phyloP scores from a whole-genome alignment of 1,140 invertebrate genomes.

The Penaeus vannamei region DNA sequence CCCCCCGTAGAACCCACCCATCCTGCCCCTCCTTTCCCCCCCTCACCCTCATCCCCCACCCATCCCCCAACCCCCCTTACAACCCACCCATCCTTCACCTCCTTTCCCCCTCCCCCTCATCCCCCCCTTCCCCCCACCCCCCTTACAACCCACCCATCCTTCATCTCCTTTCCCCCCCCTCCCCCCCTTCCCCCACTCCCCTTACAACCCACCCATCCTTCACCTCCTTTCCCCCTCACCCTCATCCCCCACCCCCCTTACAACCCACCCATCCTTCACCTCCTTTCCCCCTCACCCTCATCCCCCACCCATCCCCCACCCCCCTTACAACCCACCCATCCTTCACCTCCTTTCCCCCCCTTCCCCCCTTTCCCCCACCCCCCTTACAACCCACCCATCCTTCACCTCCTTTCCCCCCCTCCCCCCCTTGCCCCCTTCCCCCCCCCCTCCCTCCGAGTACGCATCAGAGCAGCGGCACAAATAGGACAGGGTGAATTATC shows the following conservation, averaged over 20 bases:
- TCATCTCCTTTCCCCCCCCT: background rate
- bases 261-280: background rate
- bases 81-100: background rate
- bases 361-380: background rate
- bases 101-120: background rate
- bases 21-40: background rate
- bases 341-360: background rate
- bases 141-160: background rate
- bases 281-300: background rate
- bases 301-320: background rate
- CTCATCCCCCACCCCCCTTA: background rate
- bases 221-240: background rate
- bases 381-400: background rate
- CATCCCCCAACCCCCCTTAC: background rate
- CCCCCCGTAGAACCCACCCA: background rate
- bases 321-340: background rate
- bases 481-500: conserved; percentile 30
- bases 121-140: background rate
- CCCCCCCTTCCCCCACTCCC: background rate
- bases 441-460: background rate
- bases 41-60: background rate
- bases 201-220: background rate
- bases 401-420: background rate
- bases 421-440: background rate
- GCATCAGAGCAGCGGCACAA: background rate